Evolutionary conservation across 37 sponge, comb jelly and placozoan species (phyloP), one percentile per base, ranked within the genome.

Genomic region (Aphrocallistes beatrix): DNA sequence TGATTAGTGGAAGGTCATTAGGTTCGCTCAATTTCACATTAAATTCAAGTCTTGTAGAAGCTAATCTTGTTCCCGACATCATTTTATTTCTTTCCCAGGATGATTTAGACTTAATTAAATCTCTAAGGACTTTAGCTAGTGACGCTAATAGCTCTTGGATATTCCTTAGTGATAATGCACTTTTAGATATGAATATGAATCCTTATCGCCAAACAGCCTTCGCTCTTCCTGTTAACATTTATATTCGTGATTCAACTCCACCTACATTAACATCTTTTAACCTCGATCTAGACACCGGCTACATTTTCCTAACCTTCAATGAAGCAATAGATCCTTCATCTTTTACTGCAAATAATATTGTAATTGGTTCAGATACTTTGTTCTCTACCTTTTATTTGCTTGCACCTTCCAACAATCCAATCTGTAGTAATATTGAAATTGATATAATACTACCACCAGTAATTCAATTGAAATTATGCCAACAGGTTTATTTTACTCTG

Each of bases 301-400:
- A 39, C n/a, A 51, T 94, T 19, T 39, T 40, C 32, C 75, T 95
- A 6, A 90, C 87, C 1, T 95, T 95, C 82, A 51, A 93, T 87
- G 96, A 95, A 45, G 91, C 93, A 23, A 88, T 95, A 9, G 84
- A 87, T 37, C 84, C 85, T n/a, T 81, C 85, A 36, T 87, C 90
- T 0, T 39, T 93, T 30, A 83, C 85, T 38, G 75, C 45, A 19
- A 60, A 8, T 19, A 60, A 60, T 25, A 60, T 60, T 60, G 10
- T 60, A 19, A 60, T 60, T 60, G 75, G 75, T 32, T 60, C 75
- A 25, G 75, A 60, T 60, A 1, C 25, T 6, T 60, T 60, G 21
- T 28, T 60, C 10, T 60, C 75, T 60, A 60, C 32, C 8, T 25
- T 25, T 60, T 60, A 32, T 30, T 60, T 30, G 8, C 75, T 60